Percentiles rank a stretch among this genome's conserved stretches.
These are phyloP conservation scores for Lagenorhynchus albirostris DNA, from an alignment of 2,113 vertebrate species.

Conservation along the genomic window DNA sequence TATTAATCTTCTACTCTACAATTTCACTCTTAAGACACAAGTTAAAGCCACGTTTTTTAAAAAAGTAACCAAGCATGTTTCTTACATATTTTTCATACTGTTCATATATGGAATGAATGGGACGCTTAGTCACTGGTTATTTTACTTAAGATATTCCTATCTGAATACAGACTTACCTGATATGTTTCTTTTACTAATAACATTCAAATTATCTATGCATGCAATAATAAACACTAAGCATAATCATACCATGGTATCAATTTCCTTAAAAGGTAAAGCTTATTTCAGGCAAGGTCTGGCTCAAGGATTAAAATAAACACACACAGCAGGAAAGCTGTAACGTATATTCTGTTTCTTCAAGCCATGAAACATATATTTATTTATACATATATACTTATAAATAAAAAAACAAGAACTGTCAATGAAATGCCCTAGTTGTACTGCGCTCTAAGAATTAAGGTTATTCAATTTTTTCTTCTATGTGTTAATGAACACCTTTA, in stretches of 20 bases:
- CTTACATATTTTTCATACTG: neutral
- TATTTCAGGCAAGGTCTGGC: slow-evolving; percentile 27
- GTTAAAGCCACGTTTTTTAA: neutral
- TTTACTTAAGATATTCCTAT: neutral
- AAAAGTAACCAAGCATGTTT: neutral
- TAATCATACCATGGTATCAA: neutral
- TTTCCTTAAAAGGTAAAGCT: slow-evolving; percentile 42
- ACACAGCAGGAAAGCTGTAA: neutral
- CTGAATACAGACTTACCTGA: neutral
- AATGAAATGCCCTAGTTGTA: neutral
- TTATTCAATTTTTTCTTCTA: neutral
- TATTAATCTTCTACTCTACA: neutral
- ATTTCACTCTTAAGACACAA: neutral
- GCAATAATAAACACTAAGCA: neutral
- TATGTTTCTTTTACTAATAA: neutral
- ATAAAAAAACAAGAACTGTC: neutral
- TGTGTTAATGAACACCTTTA: neutral
- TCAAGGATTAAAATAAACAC: slow-evolving; percentile 27
- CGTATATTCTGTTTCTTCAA: slow-evolving; percentile 27
- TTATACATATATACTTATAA: neutral
- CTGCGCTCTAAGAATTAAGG: slow-evolving; percentile 2
- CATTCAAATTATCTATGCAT: neutral
- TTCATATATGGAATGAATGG: neutral
- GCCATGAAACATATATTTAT: neutral
- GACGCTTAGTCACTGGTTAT: neutral